phyloP scores from a whole-genome alignment of 2,797 vertebrate genomes.

The Huso huso region DNA sequence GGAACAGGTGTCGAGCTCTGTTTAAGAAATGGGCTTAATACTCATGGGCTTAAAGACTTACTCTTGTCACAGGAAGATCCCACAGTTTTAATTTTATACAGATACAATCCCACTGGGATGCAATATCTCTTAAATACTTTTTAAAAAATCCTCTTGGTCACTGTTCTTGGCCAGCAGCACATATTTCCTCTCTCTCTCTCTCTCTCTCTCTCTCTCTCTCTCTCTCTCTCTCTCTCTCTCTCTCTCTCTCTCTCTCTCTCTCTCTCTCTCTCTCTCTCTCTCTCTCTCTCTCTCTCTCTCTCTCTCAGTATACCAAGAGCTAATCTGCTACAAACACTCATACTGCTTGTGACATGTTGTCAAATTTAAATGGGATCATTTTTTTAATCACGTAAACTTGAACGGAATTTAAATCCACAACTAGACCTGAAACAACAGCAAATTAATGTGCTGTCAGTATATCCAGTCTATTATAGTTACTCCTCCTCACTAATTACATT shows the following conservation, averaged over 20 bases:
- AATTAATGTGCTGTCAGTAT: conserved; percentile 16
- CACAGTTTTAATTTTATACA: too few relatives aligned
- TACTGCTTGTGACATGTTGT: conserved; percentile 40
- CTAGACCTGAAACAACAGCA: conserved; percentile 4
- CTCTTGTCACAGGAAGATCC: too few relatives aligned
- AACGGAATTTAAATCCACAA: conserved; percentile 16
- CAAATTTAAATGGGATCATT: conserved; percentile 34
- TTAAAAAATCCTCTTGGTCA: too few relatives aligned
- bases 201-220: conserved; percentile 32
- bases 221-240: too few relatives aligned
- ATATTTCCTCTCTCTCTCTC: conserved; percentile 30
- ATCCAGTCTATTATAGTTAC: conserved; percentile 8
- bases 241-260: conserved; percentile 32
- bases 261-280: conserved; percentile 31
- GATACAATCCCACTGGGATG: too few relatives aligned
- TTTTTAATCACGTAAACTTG: conserved; percentile 32
- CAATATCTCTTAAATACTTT: too few relatives aligned
- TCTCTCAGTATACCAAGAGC: conserved; percentile 35
- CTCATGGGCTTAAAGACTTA: too few relatives aligned
- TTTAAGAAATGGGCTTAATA: too few relatives aligned
- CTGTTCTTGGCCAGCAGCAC: too few relatives aligned
- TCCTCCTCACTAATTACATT: conserved; percentile 1
- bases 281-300: conserved; percentile 22
- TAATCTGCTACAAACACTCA: conserved; percentile 53
- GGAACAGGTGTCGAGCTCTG: too few relatives aligned